Evolutionary conservation across 2,888 invertebrate species (phyloP).

Genomic region (Rhabditoides inermis): DNA sequence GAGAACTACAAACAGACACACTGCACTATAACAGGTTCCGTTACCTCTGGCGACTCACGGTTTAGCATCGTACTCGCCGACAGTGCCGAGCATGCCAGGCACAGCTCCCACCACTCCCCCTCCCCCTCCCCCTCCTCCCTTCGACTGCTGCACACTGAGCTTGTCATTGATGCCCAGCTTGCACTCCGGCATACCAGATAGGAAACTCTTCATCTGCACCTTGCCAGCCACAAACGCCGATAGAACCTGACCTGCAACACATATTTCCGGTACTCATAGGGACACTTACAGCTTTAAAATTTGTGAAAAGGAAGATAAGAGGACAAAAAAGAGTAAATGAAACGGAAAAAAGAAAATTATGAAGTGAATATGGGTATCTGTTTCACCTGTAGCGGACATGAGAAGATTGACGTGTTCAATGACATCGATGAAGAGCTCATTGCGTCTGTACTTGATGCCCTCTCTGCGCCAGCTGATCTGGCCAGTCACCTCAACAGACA

Average conservation of each 20-base stretch:
- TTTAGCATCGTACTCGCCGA: conserved; percentile 7
- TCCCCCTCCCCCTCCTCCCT: conserved; percentile 62
- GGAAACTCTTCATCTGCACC: conserved; percentile 97
- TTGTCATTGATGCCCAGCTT: conserved; percentile 99
- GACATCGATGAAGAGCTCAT: conserved; percentile 94
- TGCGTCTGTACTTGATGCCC: conserved; percentile 93
- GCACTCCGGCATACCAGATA: conserved; percentile 99
- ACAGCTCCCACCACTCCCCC: too few species aligned
- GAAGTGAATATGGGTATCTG: too few species aligned
- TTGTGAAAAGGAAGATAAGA: background rate
- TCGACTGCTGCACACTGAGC: conserved; percentile 65
- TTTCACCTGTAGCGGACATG: conserved; percentile 90
- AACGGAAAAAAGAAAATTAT: too few species aligned
- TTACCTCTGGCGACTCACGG: conserved; percentile 7
- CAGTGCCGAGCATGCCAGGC: too few species aligned
- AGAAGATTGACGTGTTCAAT: conserved; percentile 94
- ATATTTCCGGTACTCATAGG: too few species aligned
- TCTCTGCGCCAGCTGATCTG: conserved; percentile 93
- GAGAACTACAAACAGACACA: conserved; percentile 58
- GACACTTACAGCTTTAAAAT: too few species aligned
- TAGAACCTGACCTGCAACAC: conserved; percentile 76
- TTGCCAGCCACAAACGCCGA: conserved; percentile 98
- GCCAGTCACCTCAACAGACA: conserved; percentile 59
- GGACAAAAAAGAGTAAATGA: background rate
- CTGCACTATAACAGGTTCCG: too few species aligned